A percentile compares a stretch with the other conserved stretches of the same genome.
Evolutionary conservation across 1,140 invertebrate species (phyloP).

Genomic region (Globodera rostochiensis): DNA sequence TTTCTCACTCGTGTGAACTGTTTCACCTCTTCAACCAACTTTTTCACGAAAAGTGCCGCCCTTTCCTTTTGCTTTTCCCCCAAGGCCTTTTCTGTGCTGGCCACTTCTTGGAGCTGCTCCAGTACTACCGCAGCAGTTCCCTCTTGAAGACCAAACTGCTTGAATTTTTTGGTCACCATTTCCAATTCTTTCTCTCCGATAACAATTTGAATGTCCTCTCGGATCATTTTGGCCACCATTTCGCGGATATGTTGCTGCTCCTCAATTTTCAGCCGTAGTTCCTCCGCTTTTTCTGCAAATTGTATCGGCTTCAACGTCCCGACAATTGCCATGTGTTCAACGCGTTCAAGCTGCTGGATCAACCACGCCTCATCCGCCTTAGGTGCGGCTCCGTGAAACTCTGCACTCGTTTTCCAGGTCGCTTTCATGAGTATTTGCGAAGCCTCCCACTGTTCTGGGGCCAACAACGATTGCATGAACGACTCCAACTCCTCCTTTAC

Average conservation of each 20-base stretch:
- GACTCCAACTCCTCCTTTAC: neutral
- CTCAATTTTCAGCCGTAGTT: neutral
- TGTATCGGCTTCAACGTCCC: too few species aligned
- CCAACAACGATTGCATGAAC: neutral
- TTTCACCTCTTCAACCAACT: constrained; percentile 7
- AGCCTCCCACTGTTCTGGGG: neutral
- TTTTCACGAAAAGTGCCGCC: neutral
- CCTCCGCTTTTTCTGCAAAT: neutral
- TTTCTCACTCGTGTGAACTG: neutral
- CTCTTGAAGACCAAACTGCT: neutral
- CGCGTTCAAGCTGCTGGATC: too few species aligned
- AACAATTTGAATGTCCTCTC: constrained; percentile 1
- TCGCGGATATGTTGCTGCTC: neutral
- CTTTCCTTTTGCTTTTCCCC: neutral
- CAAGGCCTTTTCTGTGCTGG: neutral
- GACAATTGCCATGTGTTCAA: too few species aligned
- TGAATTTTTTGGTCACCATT: neutral
- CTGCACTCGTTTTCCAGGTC: too few species aligned
- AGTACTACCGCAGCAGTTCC: neutral
- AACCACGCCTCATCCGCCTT: too few species aligned
- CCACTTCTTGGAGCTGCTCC: constrained; percentile 2
- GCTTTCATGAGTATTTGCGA: too few species aligned
- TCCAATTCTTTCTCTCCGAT: neutral
- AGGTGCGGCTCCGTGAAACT: too few species aligned
- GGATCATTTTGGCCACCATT: neutral